Base-by-base conservation (phyloP, 2,797 vertebrate genomes). In the Smutsia temminckii region DNA sequence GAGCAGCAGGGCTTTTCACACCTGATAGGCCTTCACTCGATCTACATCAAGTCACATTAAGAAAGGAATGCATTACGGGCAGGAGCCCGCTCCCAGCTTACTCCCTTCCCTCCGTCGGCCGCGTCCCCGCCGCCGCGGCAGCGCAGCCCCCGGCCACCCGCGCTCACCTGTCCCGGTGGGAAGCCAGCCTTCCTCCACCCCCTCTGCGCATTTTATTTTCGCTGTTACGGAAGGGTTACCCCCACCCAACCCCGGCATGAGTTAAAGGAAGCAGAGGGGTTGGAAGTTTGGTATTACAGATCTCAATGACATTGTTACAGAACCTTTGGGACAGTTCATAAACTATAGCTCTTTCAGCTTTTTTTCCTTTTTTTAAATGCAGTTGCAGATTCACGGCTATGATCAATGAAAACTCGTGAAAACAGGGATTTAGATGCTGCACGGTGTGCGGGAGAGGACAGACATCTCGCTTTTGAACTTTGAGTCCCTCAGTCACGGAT, bases 1-100 rank as follows among this genome's bases (percentile, higher is more conserved):
- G 85, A 98, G 98, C 98, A 98, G 98, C 98, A 92, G 98, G 98
- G 97, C 95, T 98, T 97, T 98, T 98, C 98, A 98, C 98, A 98
- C 98, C 98, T 98, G 98, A 98, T 93, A 96, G 98, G 97, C 90
- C 98, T 97, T 96, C 69, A 97, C 98, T 98, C 98, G 64, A 97
- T 98, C 98, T 99, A 97, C 98, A 98, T 99, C 99, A 98, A 98
- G 98, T 97, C 96, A 81, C 97, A 98, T 99, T 99, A 99, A 97
- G 97, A 90, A 98, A 97, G 96, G 98, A 98, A 98, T 97, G 98
- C 94, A 97, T 98, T 98, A 98, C 17, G 1, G 96, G 53, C 32
- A 0, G 68, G 75, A 96, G 97, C 95, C 88, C 11, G 6, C 0
- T 11, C 86, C 98, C 92, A 98, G 95, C 3, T 95, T 84, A 91